These are phyloP conservation scores for Nomada fabriciana DNA, from an alignment of 2,888 invertebrate genomes.

Conservation along the genomic window DNA sequence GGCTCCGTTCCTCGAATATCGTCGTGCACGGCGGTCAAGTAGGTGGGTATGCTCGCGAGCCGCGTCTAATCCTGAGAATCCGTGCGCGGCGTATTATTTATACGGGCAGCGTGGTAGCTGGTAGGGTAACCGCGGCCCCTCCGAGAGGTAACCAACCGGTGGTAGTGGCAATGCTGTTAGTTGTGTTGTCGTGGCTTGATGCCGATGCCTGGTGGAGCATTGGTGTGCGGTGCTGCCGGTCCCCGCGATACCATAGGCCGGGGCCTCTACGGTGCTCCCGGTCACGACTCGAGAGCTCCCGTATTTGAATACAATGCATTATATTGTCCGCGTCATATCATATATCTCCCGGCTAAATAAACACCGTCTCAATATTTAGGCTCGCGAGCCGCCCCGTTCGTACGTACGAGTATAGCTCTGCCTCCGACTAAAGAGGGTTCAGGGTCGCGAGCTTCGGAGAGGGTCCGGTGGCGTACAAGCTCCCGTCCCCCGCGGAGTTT, in stretches of 20 bases:
- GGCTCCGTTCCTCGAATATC: constrained; percentile 3
- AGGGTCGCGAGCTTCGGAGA: constrained; percentile 45
- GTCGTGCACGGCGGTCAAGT: constrained; percentile 8
- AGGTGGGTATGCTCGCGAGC: constrained; percentile 29
- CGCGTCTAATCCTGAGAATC: constrained; percentile 77
- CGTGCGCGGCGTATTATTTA: constrained; percentile 79
- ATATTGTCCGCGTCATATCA: constrained; percentile 85
- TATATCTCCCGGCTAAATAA: constrained; percentile 84
- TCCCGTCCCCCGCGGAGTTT: background rate
- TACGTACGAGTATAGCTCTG: constrained; percentile 53
- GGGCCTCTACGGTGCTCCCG: constrained; percentile 76
- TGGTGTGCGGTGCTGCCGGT: constrained; percentile 50
- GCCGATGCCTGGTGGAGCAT: constrained; percentile 11
- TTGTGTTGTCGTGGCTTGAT: constrained; percentile 48
- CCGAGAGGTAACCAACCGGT: constrained; percentile 22
- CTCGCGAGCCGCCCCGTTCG: constrained; percentile 70
- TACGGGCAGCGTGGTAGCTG: constrained; percentile 71
- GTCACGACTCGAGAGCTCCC: constrained; percentile 84
- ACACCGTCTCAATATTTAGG: constrained; percentile 84
- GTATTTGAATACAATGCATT: constrained; percentile 85
- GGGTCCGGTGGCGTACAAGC: background rate
- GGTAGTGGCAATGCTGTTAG: constrained; percentile 29
- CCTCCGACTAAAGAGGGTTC: constrained; percentile 55
- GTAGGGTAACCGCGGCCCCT: constrained; percentile 50
- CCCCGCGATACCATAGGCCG: constrained; percentile 69